phyloP scores from a whole-genome alignment of 2,797 vertebrate species.

The Syngnathus rostellatus region DNA sequence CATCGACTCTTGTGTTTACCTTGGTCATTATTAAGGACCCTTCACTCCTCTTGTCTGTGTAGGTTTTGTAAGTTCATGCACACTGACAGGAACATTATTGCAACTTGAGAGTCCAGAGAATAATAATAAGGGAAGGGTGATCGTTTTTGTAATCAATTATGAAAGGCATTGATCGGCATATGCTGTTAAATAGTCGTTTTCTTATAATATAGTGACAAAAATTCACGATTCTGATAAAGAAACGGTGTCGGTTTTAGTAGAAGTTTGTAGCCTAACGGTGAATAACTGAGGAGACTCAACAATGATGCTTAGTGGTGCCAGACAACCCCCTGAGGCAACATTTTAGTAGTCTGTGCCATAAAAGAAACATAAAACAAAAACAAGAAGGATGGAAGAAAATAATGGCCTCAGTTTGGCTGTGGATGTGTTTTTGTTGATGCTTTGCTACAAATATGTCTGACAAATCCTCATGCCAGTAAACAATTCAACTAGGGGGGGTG shows the following conservation, averaged over 20 bases:
- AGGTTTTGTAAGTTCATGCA: not conserved
- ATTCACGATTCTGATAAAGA: no score
- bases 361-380: not conserved
- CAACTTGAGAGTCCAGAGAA: no score
- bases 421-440: not conserved
- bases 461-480: constrained; percentile 9
- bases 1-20: constrained; percentile 48
- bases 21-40: constrained; percentile 32
- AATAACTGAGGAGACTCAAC: not conserved
- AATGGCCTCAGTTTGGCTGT: not conserved
- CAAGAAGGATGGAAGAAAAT: not conserved
- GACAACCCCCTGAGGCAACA: not conserved
- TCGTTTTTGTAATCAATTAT: no score
- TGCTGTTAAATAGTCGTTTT: no score
- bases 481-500: constrained; percentile 4
- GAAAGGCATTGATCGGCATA: no score
- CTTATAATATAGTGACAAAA: no score
- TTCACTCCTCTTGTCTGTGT: constrained; percentile 13
- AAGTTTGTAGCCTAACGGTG: not conserved
- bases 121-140: no score
- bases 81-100: no score
- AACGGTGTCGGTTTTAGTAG: not conserved
- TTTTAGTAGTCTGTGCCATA: not conserved
- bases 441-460: not conserved
- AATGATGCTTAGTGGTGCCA: not conserved